Base-by-base conservation (phyloP, 2,797 vertebrate species). In the Pagetopsis macropterus region DNA sequence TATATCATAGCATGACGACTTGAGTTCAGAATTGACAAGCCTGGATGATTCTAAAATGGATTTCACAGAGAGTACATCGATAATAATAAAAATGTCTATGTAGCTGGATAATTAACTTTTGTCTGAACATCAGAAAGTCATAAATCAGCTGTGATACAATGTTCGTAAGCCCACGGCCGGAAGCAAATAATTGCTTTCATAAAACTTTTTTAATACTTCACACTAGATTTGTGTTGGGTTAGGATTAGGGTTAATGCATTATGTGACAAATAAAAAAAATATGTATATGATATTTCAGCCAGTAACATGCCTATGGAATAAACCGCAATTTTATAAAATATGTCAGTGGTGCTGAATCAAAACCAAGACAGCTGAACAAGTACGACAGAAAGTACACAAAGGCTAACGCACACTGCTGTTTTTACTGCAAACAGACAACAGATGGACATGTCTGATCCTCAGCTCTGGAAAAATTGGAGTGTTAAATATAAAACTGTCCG, bases 401-500 rank as follows among this genome's bases (percentile, higher is more conserved):
- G 33, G 7, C 43, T 17, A 70, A 59, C 16, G 10, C n/a, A 58
- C 2, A 13, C 6, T 51, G 40, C 7, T 17, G 4, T 52, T 69
- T 40, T 48, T 41, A 16, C n/a, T 63, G 21, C 49, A 61, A 8
- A 50, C 44, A 56, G 51, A 37, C 51, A 57, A 43, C 48, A 59
- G 16, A 61, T 59, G 17, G 46, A 57, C 54, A 67, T 5, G 11
- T 69, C 70, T 48, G 41, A 70, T 58, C 76, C 33, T 78, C 51
- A 82, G 21, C n/a, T 79, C 45, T 73, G 56, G 40, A 58, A 57
- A 60, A 63, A 65, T 57, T 7, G 1, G 13, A 66, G 64, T 59
- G n/a, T 51, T 73, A 23, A 84, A 79, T 80, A 44, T 60, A 62
- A 71, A 70, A 46, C 57, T 72, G 63, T 66, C 65, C 70, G 58